These are phyloP conservation scores for Morpho deidamia DNA, from an alignment of 2,888 invertebrate genomes.

Conservation along the genomic window DNA sequence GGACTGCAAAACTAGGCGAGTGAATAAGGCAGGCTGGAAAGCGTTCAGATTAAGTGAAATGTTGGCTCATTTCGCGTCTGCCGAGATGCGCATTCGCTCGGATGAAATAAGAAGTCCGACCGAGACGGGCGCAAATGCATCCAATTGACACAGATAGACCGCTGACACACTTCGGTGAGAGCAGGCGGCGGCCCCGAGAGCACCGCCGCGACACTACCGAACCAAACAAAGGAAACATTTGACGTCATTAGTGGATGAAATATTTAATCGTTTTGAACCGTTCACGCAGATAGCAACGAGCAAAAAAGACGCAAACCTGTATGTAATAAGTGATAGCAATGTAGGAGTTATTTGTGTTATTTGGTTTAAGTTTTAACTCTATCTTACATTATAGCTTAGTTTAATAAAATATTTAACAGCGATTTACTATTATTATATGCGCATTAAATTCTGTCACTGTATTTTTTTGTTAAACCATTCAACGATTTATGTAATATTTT, in stretches of 20 bases:
- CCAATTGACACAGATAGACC: conserved; percentile 20
- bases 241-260: too few relatives aligned
- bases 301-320: neutral
- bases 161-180: conserved; percentile 9
- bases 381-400: too few relatives aligned
- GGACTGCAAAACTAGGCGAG: neutral
- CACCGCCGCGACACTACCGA: too few relatives aligned
- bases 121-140: conserved; percentile 10
- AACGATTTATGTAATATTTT: too few relatives aligned
- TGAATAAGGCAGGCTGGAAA: conserved; percentile 3
- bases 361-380: neutral
- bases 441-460: too few relatives aligned
- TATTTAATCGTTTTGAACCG: conserved; percentile 1
- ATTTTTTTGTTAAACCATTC: too few relatives aligned
- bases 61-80: conserved; percentile 5
- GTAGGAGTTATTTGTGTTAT: too few relatives aligned
- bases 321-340: too few relatives aligned
- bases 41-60: conserved; percentile 8
- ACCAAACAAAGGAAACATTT: too few relatives aligned
- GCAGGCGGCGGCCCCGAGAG: too few relatives aligned
- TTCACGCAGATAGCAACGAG: neutral
- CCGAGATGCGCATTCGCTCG: conserved; percentile 6
- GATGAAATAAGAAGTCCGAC: conserved; percentile 1
- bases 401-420: too few relatives aligned
- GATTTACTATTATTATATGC: too few relatives aligned